Evolutionary conservation across 1,140 invertebrate species (phyloP).

Genomic region (Heliconius melpomene): DNA sequence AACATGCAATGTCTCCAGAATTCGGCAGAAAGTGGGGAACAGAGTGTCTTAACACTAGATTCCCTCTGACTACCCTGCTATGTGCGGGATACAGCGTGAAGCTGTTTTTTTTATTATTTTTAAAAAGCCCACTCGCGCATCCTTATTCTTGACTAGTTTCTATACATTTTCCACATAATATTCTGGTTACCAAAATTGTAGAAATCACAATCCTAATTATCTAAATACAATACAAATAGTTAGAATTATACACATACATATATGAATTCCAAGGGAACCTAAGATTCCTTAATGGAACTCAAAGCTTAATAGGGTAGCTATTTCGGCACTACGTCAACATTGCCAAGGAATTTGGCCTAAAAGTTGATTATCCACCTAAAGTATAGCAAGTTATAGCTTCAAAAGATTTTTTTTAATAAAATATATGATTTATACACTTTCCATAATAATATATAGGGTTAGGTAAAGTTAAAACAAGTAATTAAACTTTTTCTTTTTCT

Average conservation of each 20-base stretch:
- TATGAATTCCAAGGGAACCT: background rate
- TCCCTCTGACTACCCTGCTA: too few species aligned
- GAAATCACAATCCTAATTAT: background rate
- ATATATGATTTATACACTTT: background rate
- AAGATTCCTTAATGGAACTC: constrained; percentile 1
- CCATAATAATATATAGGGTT: too few species aligned
- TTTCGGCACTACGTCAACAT: constrained; percentile 26
- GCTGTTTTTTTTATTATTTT: too few species aligned
- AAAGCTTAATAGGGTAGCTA: constrained; percentile 29
- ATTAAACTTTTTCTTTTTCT: too few species aligned
- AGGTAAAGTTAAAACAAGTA: background rate
- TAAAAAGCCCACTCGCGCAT: too few species aligned
- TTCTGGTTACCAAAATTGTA: background rate
- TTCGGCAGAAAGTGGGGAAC: too few species aligned
- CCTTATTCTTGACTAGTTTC: too few species aligned
- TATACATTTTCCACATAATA: background rate
- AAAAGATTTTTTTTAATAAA: background rate
- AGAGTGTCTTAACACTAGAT: too few species aligned
- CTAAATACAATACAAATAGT: background rate
- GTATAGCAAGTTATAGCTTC: background rate
- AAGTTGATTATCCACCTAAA: background rate
- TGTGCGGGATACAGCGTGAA: too few species aligned
- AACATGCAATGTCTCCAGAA: too few species aligned
- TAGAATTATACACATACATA: background rate
- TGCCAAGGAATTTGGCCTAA: constrained; percentile 23